Base-by-base conservation (phyloP, 2,888 invertebrate genomes). In the Apodemia duryi region DNA sequence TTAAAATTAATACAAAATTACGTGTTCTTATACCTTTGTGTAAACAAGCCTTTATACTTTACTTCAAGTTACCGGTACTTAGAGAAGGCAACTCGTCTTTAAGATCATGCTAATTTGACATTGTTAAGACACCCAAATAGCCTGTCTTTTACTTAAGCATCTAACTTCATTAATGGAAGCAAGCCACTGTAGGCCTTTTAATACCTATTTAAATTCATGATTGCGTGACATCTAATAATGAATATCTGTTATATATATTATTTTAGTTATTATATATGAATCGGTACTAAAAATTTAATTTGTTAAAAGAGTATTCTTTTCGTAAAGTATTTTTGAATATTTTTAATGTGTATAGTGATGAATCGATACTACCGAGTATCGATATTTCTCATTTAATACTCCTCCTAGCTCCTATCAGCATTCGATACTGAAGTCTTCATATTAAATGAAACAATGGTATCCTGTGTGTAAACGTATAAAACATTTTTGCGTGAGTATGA, bases 31-130 rank as follows among this genome's bases (percentile, higher is more conserved):
- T 38, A 38, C 13, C 4, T 49, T 49, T 49, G 49, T 51, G 57
- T 57, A 32, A 57, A 57, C 29, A 2, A 29, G 57, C 57, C 10
- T 29, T 57, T 29, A 57, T 6, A 57, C 29, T 57, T 67, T 65
- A 67, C 63, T 68, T 71, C 61, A 65, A 66, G 65, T 67, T 65
- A 67, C 64, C 63, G 67, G 32, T 57, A 57, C 57, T 54, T 54
- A 10, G 54, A 6, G 57, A 29, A 57, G 57, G 29, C 57, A 29
- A 57, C 11, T 29, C 29, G 57, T 32, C 57, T 57, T 57, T 11
- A 57, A 29, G 57, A 57, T 57, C 57, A 57, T 29, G 57, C 29
- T 57, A 57, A 57, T 57, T 57, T 57, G 57, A 57, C 57, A 57
- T 57, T 57, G 57, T 57, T 57, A 57, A 57, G 57, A 32, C 54